These are phyloP conservation scores for Gallinago undulata DNA, from an alignment of 2,113 vertebrate species.

Conservation along the genomic window DNA sequence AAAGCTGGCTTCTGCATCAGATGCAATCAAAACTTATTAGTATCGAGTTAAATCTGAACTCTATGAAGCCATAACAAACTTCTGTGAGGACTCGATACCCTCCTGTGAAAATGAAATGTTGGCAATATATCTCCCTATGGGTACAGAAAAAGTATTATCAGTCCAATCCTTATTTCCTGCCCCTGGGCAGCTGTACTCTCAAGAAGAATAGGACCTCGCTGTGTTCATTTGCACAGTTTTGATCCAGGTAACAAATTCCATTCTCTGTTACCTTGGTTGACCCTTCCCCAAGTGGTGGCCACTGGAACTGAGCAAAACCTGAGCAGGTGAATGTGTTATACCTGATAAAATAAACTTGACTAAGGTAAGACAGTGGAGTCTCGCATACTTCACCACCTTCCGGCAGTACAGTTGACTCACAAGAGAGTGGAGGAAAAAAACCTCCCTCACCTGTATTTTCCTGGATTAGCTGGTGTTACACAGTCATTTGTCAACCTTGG, in stretches of 20 bases:
- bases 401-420: background rate
- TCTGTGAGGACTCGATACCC: background rate
- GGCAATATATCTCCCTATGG: background rate
- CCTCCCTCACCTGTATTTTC: background rate
- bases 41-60: background rate
- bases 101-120: background rate
- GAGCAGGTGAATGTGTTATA: background rate
- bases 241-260: background rate
- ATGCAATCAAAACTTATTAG: background rate
- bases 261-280: background rate
- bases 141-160: background rate
- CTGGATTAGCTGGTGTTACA: background rate
- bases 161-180: background rate
- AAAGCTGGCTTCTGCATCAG: background rate
- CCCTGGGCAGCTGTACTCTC: background rate
- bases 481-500: background rate
- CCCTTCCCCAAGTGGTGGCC: background rate
- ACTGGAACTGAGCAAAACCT: background rate
- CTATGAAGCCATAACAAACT: background rate
- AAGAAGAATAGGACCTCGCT: background rate
- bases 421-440: background rate
- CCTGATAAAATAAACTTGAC: background rate
- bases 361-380: background rate
- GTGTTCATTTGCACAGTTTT: background rate
- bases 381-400: background rate